A percentile compares a stretch with the other conserved stretches of the same genome.
phyloP scores from a whole-genome alignment of 2,888 invertebrate genomes.

The Embidobia sp. region DNA sequence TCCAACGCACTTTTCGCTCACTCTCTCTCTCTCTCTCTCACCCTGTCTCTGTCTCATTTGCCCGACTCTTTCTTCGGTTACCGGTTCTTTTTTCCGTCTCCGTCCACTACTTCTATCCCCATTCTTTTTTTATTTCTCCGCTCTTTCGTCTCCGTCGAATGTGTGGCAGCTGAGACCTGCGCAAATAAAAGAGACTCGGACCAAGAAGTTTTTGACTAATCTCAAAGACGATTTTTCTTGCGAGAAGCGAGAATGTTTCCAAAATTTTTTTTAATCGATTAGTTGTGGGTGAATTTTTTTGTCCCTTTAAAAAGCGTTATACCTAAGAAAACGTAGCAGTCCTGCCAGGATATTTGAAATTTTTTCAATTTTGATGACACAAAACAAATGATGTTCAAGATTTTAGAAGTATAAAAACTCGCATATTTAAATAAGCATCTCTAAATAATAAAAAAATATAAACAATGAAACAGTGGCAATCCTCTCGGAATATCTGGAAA shows the following conservation, averaged over 20 bases:
- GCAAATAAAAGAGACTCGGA: conserved; percentile 36
- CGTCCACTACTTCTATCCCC: not conserved
- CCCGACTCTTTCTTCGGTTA: conserved; percentile 43
- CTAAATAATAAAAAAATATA: too few relatives aligned
- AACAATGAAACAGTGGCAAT: too few relatives aligned
- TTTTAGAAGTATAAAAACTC: too few relatives aligned
- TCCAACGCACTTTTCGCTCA: conserved; percentile 66
- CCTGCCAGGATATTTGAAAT: too few relatives aligned
- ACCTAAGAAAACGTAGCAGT: too few relatives aligned
- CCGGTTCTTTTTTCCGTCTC: conserved; percentile 64
- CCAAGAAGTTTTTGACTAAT: conserved; percentile 1
- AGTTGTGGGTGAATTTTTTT: too few relatives aligned
- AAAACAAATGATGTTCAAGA: too few relatives aligned
- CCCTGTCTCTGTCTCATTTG: conserved; percentile 4
- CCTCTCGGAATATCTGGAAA: too few relatives aligned
- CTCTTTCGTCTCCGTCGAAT: conserved; percentile 27
- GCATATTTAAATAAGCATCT: too few relatives aligned
- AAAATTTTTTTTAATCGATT: too few relatives aligned
- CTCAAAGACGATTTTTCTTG: not conserved
- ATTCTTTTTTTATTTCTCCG: conserved; percentile 24
- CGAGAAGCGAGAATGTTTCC: not conserved
- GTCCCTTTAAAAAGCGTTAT: too few relatives aligned
- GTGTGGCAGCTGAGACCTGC: conserved; percentile 48
- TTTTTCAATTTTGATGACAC: too few relatives aligned
- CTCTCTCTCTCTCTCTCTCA: conserved; percentile 40